Percentiles rank a stretch among this genome's conserved stretches.
Evolutionary conservation across 2,113 vertebrate genomes (phyloP).

Genomic region (Athene noctua): DNA sequence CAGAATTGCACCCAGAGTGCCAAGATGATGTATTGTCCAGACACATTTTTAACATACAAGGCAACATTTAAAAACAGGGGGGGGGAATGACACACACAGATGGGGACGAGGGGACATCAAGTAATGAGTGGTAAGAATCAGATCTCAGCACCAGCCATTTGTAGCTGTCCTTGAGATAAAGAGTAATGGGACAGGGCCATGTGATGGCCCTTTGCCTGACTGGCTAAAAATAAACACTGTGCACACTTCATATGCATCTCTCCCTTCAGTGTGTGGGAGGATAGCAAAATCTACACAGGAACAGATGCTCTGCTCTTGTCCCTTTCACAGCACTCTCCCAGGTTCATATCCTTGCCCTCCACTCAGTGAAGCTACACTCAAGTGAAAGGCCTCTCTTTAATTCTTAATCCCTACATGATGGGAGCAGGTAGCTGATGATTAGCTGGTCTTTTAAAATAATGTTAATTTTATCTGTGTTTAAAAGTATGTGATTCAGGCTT

Average conservation of each 20-base stretch:
- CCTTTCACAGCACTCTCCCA: not conserved
- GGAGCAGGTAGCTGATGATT: not conserved
- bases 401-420: not conserved
- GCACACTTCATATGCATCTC: not conserved
- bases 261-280: not conserved
- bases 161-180: not conserved
- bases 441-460: not conserved
- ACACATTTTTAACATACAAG: not conserved
- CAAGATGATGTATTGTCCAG: not conserved
- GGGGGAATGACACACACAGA: too few relatives aligned
- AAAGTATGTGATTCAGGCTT: not conserved
- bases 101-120: too few relatives aligned
- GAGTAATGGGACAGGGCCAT: not conserved
- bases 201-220: not conserved
- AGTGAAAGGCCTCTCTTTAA: not conserved
- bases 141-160: not conserved
- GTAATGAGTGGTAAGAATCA: not conserved
- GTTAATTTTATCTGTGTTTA: not conserved
- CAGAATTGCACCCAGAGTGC: not conserved
- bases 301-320: not conserved
- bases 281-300: not conserved
- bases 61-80: not conserved
- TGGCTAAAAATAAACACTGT: conserved; percentile 4
- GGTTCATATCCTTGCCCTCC: not conserved
- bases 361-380: not conserved